These are phyloP conservation scores for Aspidiotus rigidus DNA, from an alignment of 2,888 invertebrate genomes.

Conservation along the genomic window DNA sequence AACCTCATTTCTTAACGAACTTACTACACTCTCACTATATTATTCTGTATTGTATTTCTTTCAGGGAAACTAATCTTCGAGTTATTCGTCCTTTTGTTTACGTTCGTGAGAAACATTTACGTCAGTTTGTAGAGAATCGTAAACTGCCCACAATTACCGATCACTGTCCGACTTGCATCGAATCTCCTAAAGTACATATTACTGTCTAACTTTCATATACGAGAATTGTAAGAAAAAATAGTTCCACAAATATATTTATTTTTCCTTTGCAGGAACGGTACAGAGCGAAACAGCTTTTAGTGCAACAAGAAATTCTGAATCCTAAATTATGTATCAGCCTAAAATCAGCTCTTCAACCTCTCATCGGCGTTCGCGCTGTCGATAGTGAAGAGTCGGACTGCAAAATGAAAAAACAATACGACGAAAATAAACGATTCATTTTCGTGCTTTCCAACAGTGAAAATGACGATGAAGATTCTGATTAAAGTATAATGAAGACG, in stretches of 20 bases:
- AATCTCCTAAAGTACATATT: conserved; percentile 47
- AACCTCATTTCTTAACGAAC: too few relatives aligned
- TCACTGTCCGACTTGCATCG: conserved; percentile 50
- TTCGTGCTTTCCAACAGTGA: conserved; percentile 9
- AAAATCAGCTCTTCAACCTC: conserved; percentile 64
- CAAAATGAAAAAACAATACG: conserved; percentile 21
- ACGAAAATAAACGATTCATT: conserved; percentile 25
- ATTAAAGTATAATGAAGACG: neutral
- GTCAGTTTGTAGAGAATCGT: conserved; percentile 63
- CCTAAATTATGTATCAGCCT: conserved; percentile 67
- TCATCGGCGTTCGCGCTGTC: conserved; percentile 51
- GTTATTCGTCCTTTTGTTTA: conserved; percentile 81
- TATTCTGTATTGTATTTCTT: conserved; percentile 37
- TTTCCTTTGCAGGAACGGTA: conserved; percentile 47
- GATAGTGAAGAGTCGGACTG: too few relatives aligned
- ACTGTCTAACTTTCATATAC: neutral
- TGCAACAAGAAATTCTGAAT: conserved; percentile 63
- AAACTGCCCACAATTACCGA: conserved; percentile 61
- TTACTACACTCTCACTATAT: too few relatives aligned
- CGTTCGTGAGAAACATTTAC: conserved; percentile 65
- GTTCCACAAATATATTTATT: conserved; percentile 8
- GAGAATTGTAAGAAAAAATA: neutral
- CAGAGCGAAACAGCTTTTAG: conserved; percentile 57
- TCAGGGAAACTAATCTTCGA: conserved; percentile 67
- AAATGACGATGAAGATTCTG: conserved; percentile 26